Percentiles rank a stretch among this genome's conserved stretches.
phyloP scores from a whole-genome alignment of 2,797 vertebrate genomes.

The Sylvia borin region DNA sequence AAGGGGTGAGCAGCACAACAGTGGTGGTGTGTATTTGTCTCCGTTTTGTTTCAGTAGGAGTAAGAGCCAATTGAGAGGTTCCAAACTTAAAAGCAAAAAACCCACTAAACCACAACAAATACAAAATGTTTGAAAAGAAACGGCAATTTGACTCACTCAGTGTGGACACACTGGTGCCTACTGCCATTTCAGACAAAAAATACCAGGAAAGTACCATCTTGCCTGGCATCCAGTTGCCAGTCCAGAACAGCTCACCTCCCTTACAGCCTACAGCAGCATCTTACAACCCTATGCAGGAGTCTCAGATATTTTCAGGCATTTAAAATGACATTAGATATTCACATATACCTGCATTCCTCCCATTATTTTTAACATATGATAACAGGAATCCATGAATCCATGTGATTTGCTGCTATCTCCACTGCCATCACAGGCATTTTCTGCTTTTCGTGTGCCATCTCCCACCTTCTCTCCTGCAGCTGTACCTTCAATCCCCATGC shows the following conservation, averaged over 20 bases:
- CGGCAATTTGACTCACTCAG: not conserved
- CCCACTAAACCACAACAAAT: not conserved
- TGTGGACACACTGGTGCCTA: not conserved
- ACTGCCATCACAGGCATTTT: not conserved
- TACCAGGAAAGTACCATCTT: not conserved
- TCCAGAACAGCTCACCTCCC: not conserved
- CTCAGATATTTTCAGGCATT: not conserved
- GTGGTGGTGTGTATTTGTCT: not conserved
- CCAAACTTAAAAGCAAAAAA: not conserved
- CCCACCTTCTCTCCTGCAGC: not conserved
- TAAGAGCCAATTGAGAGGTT: not conserved
- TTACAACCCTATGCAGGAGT: not conserved
- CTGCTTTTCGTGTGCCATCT: not conserved
- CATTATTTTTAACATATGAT: not conserved
- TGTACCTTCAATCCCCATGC: not conserved
- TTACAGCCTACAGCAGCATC: fast-evolving
- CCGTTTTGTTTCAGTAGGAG: not conserved
- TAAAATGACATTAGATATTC: not conserved
- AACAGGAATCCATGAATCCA: not conserved
- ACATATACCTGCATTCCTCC: not conserved
- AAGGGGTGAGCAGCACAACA: not conserved
- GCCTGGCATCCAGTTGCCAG: not conserved
- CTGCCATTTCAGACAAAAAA: not conserved
- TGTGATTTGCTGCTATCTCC: not conserved
- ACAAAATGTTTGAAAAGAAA: not conserved